Percentiles rank a stretch among this genome's conserved stretches.
phyloP scores from a whole-genome alignment of 2,797 vertebrate genomes.

The Eulemur rubriventer region DNA sequence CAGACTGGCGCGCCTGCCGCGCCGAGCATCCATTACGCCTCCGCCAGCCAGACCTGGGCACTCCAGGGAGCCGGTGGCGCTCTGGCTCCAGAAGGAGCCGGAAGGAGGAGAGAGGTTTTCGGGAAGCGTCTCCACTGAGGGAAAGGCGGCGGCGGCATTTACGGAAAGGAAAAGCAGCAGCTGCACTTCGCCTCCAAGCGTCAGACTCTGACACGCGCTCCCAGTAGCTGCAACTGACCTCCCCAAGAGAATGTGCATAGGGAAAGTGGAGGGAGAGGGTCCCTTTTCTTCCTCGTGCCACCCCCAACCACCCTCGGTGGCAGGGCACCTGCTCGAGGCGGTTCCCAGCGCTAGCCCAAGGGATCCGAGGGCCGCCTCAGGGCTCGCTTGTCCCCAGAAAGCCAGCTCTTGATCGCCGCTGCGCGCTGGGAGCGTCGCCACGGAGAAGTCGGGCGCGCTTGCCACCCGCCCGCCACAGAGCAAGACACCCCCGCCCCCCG shows the following conservation, averaged over 20 bases:
- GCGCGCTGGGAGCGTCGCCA: neutral
- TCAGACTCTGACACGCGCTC: neutral
- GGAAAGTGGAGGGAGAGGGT: neutral
- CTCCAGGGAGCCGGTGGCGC: conserved; percentile 68
- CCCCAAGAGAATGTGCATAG: neutral
- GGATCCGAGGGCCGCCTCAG: neutral
- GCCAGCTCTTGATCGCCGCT: neutral
- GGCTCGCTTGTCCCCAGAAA: neutral
- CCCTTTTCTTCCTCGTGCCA: neutral
- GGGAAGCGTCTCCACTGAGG: conserved; percentile 49
- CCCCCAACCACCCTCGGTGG: neutral
- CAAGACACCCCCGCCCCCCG: neutral
- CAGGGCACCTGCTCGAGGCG: neutral
- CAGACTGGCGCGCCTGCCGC: neutral
- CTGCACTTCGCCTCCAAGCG: conserved; percentile 67
- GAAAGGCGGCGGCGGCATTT: neutral
- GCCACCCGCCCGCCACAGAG: neutral
- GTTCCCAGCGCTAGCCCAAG: neutral
- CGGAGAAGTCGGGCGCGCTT: neutral
- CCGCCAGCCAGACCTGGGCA: conserved; percentile 47
- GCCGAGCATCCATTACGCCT: neutral
- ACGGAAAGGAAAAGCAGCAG: neutral
- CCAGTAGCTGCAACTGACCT: neutral
- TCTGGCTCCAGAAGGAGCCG: conserved; percentile 26
- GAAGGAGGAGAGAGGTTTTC: conserved; percentile 37